Conservation (phyloP, 1,140 invertebrate species). For the Drosophila erecta region DNA sequence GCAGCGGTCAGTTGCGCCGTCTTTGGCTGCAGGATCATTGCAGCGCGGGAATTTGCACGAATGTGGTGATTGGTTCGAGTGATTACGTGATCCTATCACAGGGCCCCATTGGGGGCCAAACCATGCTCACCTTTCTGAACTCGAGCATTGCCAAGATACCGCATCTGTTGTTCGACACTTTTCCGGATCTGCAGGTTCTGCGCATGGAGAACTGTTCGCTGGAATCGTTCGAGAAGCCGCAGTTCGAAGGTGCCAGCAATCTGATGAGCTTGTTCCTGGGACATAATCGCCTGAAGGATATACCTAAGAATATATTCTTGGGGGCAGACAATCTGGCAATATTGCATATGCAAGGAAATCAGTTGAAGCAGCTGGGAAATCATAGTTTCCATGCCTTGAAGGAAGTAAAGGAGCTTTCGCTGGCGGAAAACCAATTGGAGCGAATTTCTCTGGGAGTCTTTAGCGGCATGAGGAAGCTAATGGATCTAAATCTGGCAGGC, state of each 20-base stretch:
- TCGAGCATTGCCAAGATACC: conserved; percentile 81
- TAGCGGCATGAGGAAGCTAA: conserved; percentile 60
- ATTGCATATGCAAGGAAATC: conserved; percentile 63
- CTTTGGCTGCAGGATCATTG: conserved; percentile 83
- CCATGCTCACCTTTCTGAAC: conserved; percentile 76
- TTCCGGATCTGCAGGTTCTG: conserved; percentile 78
- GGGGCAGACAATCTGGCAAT: conserved; percentile 77
- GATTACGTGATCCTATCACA: conserved; percentile 81
- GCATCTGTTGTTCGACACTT: conserved; percentile 79
- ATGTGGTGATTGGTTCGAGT: conserved; percentile 67
- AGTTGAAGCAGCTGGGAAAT: conserved; percentile 59
- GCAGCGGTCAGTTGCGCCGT: conserved; percentile 65
- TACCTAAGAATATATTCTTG: conserved; percentile 81
- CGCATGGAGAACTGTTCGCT: conserved; percentile 81
- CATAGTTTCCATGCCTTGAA: conserved; percentile 75
- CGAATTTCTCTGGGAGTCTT: conserved; percentile 63
- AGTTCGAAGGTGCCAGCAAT: conserved; percentile 82
- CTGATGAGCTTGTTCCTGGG: conserved; percentile 76
- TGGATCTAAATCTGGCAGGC: conserved; percentile 71
- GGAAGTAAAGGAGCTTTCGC: conserved; percentile 69
- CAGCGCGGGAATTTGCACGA: conserved; percentile 63
- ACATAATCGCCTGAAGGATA: conserved; percentile 70
- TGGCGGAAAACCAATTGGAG: conserved; percentile 69
- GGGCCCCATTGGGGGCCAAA: conserved; percentile 46
- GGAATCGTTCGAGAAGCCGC: conserved; percentile 77